Base-by-base conservation (phyloP, 2,888 invertebrate species). In the Cephus rjabovi region DNA sequence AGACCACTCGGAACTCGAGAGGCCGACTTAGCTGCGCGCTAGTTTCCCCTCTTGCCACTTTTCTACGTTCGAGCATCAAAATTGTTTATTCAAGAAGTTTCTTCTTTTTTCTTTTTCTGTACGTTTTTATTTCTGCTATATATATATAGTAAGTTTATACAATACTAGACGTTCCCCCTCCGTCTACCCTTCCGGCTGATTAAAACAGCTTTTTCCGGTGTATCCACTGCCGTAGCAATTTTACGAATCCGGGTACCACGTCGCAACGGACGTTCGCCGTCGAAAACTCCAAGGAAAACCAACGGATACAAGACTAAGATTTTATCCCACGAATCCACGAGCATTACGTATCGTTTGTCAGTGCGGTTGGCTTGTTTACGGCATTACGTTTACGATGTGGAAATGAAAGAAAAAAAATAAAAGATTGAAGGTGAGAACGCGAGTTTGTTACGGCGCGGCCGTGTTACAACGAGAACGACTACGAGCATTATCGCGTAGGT, bases 321-420 rank as follows among this genome's bases (percentile, higher is more conserved):
- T 56, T 56, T 56, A 56, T 56, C 56, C 56, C 9, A 56, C 0
- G 9, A 56, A 56, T 56, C 56, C 56, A 56, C 23, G 56, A 56
- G 56, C 56, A 9, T 56, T 56, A 23, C 56, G 69, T 76, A 79
- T 75, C 77, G 80, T 81, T 81, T 81, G 76, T 81, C 80, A 80
- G 73, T 76, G 78, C 15, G 80, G 31, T 11, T 75, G 80, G 76
- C 81, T 81, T 80, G 74, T 81, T 81, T 78, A 81, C 80, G 75
- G 77, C 77, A 34, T 23, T 56, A 56, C 9, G 23, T 23, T 56
- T 23, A 56, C 56, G 56, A 56, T 23, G 23, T 15, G 40, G 6
- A 40, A 40, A 9, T 23, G 40, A 40, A 9, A 23, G 23, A 15
- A 40, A 40, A 40, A 40, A 15, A 40, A 37, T 37, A 37, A 56